A percentile compares a stretch with the other conserved stretches of the same genome.
These are phyloP conservation scores for Gonocerus acuteangulatus DNA, from an alignment of 2,888 invertebrate genomes.

Conservation along the genomic window DNA sequence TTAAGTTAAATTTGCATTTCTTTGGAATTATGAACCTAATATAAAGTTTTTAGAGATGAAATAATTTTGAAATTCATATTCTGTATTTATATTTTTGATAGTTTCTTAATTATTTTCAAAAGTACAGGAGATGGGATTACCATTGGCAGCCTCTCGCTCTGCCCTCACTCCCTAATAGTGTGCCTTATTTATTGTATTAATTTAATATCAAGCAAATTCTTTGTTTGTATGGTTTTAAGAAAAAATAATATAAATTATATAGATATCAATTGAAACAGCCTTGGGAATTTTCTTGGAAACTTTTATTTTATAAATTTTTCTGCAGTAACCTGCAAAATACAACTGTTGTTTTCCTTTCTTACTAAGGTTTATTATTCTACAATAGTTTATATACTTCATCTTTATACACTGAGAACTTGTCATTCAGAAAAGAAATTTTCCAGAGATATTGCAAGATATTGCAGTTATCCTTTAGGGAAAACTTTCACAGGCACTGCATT, in stretches of 20 bases:
- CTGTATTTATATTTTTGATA: too few species aligned
- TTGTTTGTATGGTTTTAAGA: background rate
- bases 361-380: background rate
- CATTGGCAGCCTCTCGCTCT: slow-evolving; percentile 4
- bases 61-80: too few species aligned
- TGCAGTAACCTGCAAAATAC: background rate
- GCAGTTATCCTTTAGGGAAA: background rate
- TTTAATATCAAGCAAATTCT: slow-evolving; percentile 15
- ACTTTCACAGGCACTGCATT: background rate
- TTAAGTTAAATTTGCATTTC: too few species aligned
- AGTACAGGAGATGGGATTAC: background rate
- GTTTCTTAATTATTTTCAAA: too few species aligned
- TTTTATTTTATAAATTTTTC: background rate
- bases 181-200: slow-evolving; percentile 24
- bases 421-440: slow-evolving; percentile 1
- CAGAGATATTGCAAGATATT: slow-evolving; percentile 1
- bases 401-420: background rate
- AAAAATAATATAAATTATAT: background rate
- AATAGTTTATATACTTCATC: background rate
- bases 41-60: too few species aligned
- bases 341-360: background rate
- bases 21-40: too few species aligned
- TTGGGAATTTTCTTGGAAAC: background rate
- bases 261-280: background rate
- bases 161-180: slow-evolving; percentile 27